Percentiles rank a stretch among this genome's conserved stretches.
phyloP scores from a whole-genome alignment of 2,888 invertebrate genomes.

The Ferdinandea cuprea region DNA sequence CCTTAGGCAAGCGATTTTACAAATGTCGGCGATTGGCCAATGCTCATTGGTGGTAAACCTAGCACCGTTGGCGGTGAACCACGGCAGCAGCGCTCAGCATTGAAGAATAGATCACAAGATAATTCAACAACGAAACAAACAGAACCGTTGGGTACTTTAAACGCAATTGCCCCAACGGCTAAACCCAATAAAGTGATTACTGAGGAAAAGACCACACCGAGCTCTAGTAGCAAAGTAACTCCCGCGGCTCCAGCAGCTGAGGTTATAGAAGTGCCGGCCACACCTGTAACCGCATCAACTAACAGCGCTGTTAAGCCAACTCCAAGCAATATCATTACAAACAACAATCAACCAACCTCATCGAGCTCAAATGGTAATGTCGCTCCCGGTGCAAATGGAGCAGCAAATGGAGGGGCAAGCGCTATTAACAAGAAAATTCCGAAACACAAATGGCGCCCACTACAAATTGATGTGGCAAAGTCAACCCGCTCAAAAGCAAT shows the following conservation, averaged over 20 bases:
- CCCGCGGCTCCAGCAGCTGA: conserved; percentile 23
- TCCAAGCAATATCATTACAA: conserved; percentile 15
- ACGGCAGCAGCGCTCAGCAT: conserved; percentile 79
- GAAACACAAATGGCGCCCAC: conserved; percentile 94
- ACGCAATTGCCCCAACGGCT: conserved; percentile 5
- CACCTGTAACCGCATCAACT: conserved; percentile 58
- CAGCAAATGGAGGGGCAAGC: conserved; percentile 62
- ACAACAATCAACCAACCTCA: conserved; percentile 30
- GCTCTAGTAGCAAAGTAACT: conserved; percentile 71
- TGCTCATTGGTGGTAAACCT: conserved; percentile 88
- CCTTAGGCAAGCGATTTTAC: conserved; percentile 93
- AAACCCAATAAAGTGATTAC: conserved; percentile 33
- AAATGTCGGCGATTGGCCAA: conserved; percentile 96
- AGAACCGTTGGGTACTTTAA: conserved; percentile 29
- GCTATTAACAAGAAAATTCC: conserved; percentile 82
- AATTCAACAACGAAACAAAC: conserved; percentile 34
- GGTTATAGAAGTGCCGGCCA: conserved; percentile 44
- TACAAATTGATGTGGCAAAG: conserved; percentile 91
- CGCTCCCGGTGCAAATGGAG: conserved; percentile 34
- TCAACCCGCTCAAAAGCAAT: conserved; percentile 86
- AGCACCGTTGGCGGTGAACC: conserved; percentile 82
- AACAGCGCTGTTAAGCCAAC: conserved; percentile 63
- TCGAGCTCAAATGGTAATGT: conserved; percentile 79
- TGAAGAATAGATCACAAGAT: conserved; percentile 77
- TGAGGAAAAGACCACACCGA: conserved; percentile 63